Evolutionary conservation across 2,113 vertebrate genomes (phyloP).

Genomic region (Limanda limanda): DNA sequence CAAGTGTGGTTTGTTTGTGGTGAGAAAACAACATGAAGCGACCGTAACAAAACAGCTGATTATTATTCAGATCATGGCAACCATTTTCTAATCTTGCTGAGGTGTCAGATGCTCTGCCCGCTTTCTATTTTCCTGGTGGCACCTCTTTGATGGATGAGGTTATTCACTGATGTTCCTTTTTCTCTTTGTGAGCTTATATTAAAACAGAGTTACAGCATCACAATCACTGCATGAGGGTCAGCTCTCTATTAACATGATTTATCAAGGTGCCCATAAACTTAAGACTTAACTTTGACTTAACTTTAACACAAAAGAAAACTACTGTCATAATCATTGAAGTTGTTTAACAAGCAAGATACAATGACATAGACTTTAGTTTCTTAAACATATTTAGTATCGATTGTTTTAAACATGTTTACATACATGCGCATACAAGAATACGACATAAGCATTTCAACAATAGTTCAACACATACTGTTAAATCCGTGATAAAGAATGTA

Average conservation of each 20-base stretch:
- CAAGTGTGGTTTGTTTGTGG: background rate
- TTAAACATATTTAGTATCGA: no score
- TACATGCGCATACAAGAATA: background rate
- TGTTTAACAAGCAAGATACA: background rate
- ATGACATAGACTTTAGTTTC: background rate
- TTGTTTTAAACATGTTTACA: background rate
- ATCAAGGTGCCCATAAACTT: background rate
- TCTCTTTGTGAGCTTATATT: slow-evolving; percentile 4
- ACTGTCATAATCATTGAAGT: background rate
- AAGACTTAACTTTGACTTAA: background rate
- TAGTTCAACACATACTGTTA: no score
- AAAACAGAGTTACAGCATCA: background rate
- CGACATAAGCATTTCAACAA: no score
- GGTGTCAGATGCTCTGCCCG: slow-evolving; percentile 8
- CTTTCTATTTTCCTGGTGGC: background rate
- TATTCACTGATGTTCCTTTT: slow-evolving; percentile 11
- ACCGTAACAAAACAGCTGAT: slow-evolving; percentile 10
- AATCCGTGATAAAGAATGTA: no score
- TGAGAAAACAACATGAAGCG: background rate
- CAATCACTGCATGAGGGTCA: background rate
- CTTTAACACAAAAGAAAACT: background rate
- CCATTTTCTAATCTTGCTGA: slow-evolving; percentile 12
- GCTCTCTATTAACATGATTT: background rate
- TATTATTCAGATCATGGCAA: slow-evolving; percentile 19
- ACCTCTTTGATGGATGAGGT: slow-evolving; percentile 17